Conservation (phyloP, 2,888 invertebrate genomes). For the Cataglyphis cursor region DNA sequence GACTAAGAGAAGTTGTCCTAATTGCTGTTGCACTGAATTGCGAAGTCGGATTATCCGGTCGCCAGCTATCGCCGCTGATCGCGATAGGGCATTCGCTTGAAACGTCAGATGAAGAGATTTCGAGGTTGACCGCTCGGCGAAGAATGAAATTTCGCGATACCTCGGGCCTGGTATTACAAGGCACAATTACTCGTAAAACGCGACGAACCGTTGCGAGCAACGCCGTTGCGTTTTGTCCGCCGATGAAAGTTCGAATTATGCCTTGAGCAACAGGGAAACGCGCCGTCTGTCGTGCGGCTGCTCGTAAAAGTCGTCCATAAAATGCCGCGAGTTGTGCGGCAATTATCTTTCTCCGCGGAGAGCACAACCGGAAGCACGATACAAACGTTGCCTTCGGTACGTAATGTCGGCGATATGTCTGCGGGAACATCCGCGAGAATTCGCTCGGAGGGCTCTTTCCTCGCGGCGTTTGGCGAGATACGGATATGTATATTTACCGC, state of each 20-base stretch:
- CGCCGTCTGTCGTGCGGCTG: conserved; percentile 27
- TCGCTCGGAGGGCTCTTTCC: conserved; percentile 61
- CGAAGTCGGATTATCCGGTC: conserved; percentile 36
- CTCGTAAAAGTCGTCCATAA: conserved; percentile 64
- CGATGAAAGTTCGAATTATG: conserved; percentile 65
- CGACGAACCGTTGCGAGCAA: conserved; percentile 24
- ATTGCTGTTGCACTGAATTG: conserved; percentile 16
- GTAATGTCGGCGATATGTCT: conserved; percentile 4
- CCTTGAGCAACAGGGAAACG: conserved; percentile 50
- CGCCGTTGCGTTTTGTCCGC: conserved; percentile 10
- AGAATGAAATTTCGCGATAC: conserved; percentile 22
- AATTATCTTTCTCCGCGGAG: conserved; percentile 41
- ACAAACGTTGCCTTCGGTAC: conserved; percentile 23
- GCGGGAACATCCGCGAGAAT: conserved; percentile 57
- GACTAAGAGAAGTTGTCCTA: conserved; percentile 42
- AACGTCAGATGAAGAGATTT: neutral
- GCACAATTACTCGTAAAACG: conserved; percentile 60
- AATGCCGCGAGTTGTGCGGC: conserved; percentile 58
- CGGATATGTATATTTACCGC: neutral
- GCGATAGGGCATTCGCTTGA: neutral
- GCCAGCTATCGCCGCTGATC: conserved; percentile 3
- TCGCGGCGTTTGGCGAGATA: conserved; percentile 23
- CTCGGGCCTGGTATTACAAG: conserved; percentile 44
- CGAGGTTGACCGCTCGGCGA: no score
- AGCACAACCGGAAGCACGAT: conserved; percentile 9